Evolutionary conservation across 2,888 invertebrate genomes (phyloP), one percentile per base, ranked within the genome.

Genomic region (Molorchus minor): DNA sequence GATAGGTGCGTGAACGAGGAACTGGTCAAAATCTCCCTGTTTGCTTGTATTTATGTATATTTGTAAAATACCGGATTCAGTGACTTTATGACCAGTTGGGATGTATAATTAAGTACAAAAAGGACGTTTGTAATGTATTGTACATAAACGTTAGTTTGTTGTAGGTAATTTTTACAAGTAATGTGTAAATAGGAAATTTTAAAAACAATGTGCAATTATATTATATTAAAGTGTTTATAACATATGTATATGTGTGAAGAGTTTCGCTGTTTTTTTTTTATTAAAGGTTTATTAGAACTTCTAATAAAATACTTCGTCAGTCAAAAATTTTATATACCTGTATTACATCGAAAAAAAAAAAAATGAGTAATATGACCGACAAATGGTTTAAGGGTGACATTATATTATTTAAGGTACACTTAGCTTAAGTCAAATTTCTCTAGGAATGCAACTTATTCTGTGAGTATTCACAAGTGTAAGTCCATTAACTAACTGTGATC

Each of bases 101-200:
- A 64, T 75, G 74, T 75, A 75, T 77, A 78, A 77, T 75, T 80
- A 79, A 80, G 79, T 80, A 80, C 80, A 80, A 80, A 70, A 65
- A 69, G 71, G 70, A 60, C 72, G 73, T 74, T 77, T 79, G 76
- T 79, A 78, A 76, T 76, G 75, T 78, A 76, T 68, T 79, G 79
- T 79, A 79, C 69, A 79, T 79, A 79, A 73, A 75, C 76, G 76
- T 77, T 76, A 77, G 75, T 68, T 75, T 74, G 74, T 76, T 75
- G 75, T 73, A 76, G 75, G 72, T 70, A 67, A 74, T 77, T 77
- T 77, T 75, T 75, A 75, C 72, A 74, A 72, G 68, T 72, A 67
- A 64, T 66, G 62, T 76, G 76, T 77, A 75, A 68, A 77, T 75
- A 77, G 68, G 65, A 67, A 65, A 66, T 69, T 71, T 71, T 64